A percentile compares a stretch with the other conserved stretches of the same genome.
Evolutionary conservation across 2,888 invertebrate genomes (phyloP).

Genomic region (Pammene aurita): DNA sequence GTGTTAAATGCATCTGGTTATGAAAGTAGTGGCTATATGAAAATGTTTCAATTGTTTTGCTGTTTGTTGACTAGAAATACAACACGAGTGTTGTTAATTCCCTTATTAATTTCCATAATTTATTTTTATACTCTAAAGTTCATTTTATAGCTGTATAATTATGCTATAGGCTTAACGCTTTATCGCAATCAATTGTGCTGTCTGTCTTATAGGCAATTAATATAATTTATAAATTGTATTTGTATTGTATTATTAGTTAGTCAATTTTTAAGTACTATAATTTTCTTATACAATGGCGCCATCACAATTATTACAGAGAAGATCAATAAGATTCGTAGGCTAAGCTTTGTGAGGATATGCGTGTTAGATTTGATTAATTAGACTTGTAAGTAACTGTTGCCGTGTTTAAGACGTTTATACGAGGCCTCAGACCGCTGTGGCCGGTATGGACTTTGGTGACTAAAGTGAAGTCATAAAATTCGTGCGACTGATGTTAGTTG

Average conservation of each 20-base stretch:
- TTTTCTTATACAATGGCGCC: conserved; percentile 66
- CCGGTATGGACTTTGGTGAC: conserved; percentile 55
- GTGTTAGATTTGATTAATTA: conserved; percentile 73
- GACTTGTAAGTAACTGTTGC: conserved; percentile 73
- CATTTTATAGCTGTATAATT: conserved; percentile 75
- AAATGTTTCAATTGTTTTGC: conserved; percentile 25
- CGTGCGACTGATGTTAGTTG: conserved; percentile 78
- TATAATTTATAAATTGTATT: conserved; percentile 64
- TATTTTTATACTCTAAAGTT: conserved; percentile 66
- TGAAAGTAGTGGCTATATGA: conserved; percentile 32
- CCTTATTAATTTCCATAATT: conserved; percentile 68
- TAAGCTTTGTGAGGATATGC: conserved; percentile 67
- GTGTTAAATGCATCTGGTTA: conserved; percentile 47
- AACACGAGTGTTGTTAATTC: conserved; percentile 49
- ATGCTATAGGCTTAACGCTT: conserved; percentile 73
- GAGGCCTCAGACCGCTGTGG: conserved; percentile 58
- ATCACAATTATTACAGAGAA: conserved; percentile 74
- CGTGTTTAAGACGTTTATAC: conserved; percentile 66
- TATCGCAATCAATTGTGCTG: conserved; percentile 67
- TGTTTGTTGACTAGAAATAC: conserved; percentile 27
- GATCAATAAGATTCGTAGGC: conserved; percentile 67
- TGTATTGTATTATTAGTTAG: conserved; percentile 74
- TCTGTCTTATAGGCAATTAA: conserved; percentile 66
- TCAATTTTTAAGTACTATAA: conserved; percentile 68
- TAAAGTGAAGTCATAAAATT: conserved; percentile 58